Percentiles rank a stretch among this genome's conserved stretches.
phyloP scores from a whole-genome alignment of 1,140 invertebrate species.

The Dendroctonus ponderosae region DNA sequence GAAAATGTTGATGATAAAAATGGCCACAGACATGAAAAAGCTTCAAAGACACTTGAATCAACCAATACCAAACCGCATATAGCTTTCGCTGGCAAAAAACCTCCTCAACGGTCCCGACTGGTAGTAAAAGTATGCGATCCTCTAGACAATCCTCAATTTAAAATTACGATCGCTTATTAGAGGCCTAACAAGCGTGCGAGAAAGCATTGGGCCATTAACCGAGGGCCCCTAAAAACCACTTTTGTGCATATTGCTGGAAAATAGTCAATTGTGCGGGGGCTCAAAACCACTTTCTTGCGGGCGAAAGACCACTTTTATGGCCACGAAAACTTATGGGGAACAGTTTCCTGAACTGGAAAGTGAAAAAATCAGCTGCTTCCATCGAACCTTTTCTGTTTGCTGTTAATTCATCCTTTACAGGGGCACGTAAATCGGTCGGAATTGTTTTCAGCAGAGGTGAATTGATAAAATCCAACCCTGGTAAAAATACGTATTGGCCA shows the following conservation, averaged over 20 bases:
- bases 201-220: conserved; percentile 27
- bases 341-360: neutral
- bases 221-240: conserved; percentile 22
- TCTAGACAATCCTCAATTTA: conserved; percentile 27
- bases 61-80: no score
- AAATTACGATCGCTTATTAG: conserved; percentile 34
- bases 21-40: no score
- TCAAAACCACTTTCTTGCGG: conserved; percentile 3
- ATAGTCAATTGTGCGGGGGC: conserved; percentile 30
- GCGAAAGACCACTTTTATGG: conserved; percentile 6
- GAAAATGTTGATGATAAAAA: no score
- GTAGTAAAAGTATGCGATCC: conserved; percentile 5
- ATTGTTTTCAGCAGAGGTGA: no score
- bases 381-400: no score
- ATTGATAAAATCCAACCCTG: neutral
- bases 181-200: conserved; percentile 31
- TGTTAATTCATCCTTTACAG: no score
- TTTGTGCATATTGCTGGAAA: conserved; percentile 33
- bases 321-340: neutral
- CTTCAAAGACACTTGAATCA: no score
- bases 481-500: conserved; percentile 1
- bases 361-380: neutral
- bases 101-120: no score
- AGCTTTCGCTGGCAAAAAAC: no score
- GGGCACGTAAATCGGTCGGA: no score